phyloP scores from a whole-genome alignment of 2,888 invertebrate genomes.

The Drosophila greeni region DNA sequence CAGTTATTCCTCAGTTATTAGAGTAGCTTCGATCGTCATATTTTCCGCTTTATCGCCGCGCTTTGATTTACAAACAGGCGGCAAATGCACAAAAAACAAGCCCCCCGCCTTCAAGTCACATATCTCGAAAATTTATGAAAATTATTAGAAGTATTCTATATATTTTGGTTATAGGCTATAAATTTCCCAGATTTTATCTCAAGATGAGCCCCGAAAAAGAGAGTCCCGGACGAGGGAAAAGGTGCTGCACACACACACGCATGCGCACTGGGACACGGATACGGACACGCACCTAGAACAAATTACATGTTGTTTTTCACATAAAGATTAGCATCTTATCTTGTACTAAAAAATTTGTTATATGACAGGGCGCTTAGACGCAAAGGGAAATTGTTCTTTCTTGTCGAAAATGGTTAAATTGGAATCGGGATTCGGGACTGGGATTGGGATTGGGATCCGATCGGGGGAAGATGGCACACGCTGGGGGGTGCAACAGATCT shows the following conservation, averaged over 20 bases:
- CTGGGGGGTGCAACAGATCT: conserved; percentile 74
- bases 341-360: conserved; percentile 71
- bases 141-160: conserved; percentile 74
- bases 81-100: conserved; percentile 49
- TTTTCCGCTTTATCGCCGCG: conserved; percentile 55
- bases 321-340: conserved; percentile 78
- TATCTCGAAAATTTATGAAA: conserved; percentile 72
- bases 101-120: conserved; percentile 26
- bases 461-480: conserved; percentile 69
- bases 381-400: conserved; percentile 56
- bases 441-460: conserved; percentile 14
- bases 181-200: conserved; percentile 73
- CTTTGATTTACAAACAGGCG: conserved; percentile 67
- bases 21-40: conserved; percentile 55
- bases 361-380: conserved; percentile 68
- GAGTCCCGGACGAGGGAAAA: conserved; percentile 29
- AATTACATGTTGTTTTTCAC: conserved; percentile 77
- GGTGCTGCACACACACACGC: conserved; percentile 17
- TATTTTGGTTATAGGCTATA: conserved; percentile 72
- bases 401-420: conserved; percentile 53
- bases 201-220: conserved; percentile 60
- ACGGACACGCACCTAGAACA: conserved; percentile 49
- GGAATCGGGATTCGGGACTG: conserved; percentile 33
- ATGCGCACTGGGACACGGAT: conserved; percentile 8
- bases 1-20: conserved; percentile 37